Evolutionary conservation across 2,113 vertebrate genomes (phyloP).

Genomic region (Axis porcinus): DNA sequence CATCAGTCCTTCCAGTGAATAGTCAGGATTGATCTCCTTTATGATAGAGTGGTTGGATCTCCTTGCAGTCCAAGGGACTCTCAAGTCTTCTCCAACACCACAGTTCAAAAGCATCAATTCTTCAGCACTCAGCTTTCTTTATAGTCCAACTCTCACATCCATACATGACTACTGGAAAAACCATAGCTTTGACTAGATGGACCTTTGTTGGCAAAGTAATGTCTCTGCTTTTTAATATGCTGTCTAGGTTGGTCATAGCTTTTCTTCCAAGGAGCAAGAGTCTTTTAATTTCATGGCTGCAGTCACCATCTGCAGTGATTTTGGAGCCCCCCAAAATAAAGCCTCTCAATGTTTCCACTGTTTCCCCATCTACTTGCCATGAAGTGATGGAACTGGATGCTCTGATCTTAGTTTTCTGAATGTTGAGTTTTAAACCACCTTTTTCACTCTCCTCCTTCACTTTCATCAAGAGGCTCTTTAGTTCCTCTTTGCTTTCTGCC

Average conservation of each 20-base stretch:
- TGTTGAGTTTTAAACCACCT: background rate
- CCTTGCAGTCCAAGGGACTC: background rate
- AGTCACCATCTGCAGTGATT: background rate
- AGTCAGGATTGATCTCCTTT: background rate
- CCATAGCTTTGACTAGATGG: background rate
- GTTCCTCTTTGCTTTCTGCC: background rate
- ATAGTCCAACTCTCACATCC: background rate
- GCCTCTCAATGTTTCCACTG: background rate
- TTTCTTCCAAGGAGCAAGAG: background rate
- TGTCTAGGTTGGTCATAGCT: background rate
- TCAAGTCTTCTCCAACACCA: background rate
- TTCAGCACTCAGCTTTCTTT: accelerated
- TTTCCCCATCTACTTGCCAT: background rate
- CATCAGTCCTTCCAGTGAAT: background rate
- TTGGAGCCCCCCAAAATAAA: background rate
- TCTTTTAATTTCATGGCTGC: background rate
- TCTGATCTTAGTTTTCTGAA: background rate
- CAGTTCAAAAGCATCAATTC: background rate
- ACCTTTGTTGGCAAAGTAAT: background rate
- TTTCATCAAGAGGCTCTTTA: background rate
- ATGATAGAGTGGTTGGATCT: background rate
- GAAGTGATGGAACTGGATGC: background rate
- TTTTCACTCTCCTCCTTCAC: background rate
- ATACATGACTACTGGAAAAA: background rate
- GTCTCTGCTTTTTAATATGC: background rate